A percentile compares a stretch with the other conserved stretches of the same genome.
Conservation (phyloP, 2,113 vertebrate species). For the Semnopithecus entellus region DNA sequence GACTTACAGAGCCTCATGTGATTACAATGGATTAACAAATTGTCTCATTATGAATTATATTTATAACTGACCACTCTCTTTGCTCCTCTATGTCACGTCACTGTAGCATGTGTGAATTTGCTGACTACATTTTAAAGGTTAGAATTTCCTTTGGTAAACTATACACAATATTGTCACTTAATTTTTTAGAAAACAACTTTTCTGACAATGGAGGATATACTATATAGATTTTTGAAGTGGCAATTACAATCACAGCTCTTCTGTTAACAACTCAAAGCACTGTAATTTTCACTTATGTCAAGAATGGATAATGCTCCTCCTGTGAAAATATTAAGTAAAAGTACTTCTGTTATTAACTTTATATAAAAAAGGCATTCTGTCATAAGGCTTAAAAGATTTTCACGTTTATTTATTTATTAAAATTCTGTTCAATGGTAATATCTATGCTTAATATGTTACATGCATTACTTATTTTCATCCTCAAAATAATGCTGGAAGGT, state of each 20-base stretch:
- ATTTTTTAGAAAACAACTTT: not conserved
- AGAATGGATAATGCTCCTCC: not conserved
- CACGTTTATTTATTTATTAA: not conserved
- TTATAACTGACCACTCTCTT: not conserved
- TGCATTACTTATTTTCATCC: not conserved
- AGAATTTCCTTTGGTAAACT: not conserved
- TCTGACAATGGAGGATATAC: not conserved
- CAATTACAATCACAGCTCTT: not conserved
- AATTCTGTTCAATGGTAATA: not conserved
- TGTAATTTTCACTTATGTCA: not conserved
- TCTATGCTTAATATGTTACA: not conserved
- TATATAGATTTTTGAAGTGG: not conserved
- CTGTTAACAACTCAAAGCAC: not conserved
- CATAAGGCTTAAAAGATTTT: not conserved
- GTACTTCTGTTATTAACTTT: not conserved
- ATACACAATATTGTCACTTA: not conserved
- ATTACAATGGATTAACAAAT: conserved; percentile 19
- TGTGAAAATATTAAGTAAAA: conserved; percentile 14
- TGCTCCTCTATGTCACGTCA: not conserved
- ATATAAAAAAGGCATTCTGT: not conserved
- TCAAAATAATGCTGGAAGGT: conserved; percentile 3
- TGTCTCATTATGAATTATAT: not conserved
- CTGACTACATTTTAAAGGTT: not conserved
- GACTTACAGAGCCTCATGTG: not conserved
- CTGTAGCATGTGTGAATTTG: not conserved